Evolutionary conservation across 1,140 invertebrate species (phyloP), one percentile per base, ranked within the genome.

Genomic region (Pseudoatta argentina): DNA sequence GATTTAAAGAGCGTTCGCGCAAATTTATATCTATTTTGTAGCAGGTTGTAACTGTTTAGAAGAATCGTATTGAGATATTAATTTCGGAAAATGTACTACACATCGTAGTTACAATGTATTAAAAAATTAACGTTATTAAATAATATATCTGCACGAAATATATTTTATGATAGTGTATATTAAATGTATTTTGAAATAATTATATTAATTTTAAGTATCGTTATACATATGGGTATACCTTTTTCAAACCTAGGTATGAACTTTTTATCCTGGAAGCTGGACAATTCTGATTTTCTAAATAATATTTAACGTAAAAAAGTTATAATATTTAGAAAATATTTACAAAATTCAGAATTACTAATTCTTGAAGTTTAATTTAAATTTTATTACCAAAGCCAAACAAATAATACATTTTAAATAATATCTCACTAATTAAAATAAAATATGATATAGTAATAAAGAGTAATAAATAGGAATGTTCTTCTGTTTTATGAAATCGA

Each of bases 161-260:
- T n/a, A 30, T 44, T 63, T 61, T 66, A 48, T 78, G 18, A 53
- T 67, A 3, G 4, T 5, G 5, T 34, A 67, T 30, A 75, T 51
- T 51, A 4, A 53, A 79, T 53, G 53, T 34, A 39, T 51, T 18
- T 67, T 53, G 1, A 72, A 72, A 30, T 51, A 51, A 27, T 67
- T 67, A 39, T 21, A 16, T 21, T 39, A 39, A 39, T 39, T 67
- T 67, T 21, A 21, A 39, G 1, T 18, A 18, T 27, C 14, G 2
- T 67, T 67, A 14, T 39, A 53, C 2, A 53, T 30, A 7, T 16
- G 14, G 21, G 3, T 18, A 18, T 39, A 75, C 1, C 21, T 75
- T 39, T 72, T 76, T 76, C 24, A 59, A 34, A 39, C 21, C 34
- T 39, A 39, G 34, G 8, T 75, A 78, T 30, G 7, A 78, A 4